phyloP scores from a whole-genome alignment of 2,888 invertebrate genomes.

The Exocentrus adspersus region DNA sequence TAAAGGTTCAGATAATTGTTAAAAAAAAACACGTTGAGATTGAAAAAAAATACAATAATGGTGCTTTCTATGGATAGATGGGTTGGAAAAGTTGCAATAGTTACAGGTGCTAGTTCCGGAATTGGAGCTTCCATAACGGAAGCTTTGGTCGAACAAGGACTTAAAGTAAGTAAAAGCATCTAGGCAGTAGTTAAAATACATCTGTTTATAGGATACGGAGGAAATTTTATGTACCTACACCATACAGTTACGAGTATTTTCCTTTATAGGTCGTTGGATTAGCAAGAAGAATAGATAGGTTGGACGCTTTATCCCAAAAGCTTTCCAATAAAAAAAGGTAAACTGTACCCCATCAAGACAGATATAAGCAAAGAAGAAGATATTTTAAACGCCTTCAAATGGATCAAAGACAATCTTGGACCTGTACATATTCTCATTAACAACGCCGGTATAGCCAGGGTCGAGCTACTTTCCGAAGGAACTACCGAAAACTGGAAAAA shows the following conservation, averaged over 20 bases:
- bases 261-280: constrained; percentile 46
- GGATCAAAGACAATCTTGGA: neutral
- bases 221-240: too few relatives aligned
- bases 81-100: constrained; percentile 47
- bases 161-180: constrained; percentile 43
- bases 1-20: too few relatives aligned
- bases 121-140: constrained; percentile 45
- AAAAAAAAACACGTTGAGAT: too few relatives aligned
- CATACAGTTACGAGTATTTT: neutral
- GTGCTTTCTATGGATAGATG: constrained; percentile 44
- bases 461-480: constrained; percentile 4
- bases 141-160: constrained; percentile 43
- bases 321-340: constrained; percentile 45
- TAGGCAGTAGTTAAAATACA: too few relatives aligned
- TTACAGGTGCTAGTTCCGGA: constrained; percentile 49
- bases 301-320: constrained; percentile 39
- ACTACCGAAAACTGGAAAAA: constrained; percentile 39
- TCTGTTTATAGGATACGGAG: too few relatives aligned
- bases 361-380: constrained; percentile 56
- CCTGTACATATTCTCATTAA: constrained; percentile 5
- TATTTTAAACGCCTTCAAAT: constrained; percentile 3
- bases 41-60: constrained; percentile 31
- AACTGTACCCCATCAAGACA: constrained; percentile 54
- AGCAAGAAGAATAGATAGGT: constrained; percentile 41
- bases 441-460: constrained; percentile 17